These are phyloP conservation scores for Heliconius hortense DNA, from an alignment of 2,888 invertebrate species.

Conservation along the genomic window DNA sequence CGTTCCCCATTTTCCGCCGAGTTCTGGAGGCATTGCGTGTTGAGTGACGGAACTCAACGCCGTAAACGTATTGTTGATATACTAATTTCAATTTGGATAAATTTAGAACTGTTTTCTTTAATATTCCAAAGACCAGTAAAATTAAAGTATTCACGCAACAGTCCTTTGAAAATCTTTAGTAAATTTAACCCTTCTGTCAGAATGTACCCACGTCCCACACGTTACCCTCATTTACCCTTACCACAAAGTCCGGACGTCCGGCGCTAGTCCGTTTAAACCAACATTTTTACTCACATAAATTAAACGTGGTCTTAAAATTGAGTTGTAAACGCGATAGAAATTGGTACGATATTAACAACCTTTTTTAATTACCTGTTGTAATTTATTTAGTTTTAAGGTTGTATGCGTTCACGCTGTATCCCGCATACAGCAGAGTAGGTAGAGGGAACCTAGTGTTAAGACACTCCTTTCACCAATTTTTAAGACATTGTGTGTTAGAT, in stretches of 20 bases:
- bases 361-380: conserved; percentile 12
- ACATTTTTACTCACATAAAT: conserved; percentile 34
- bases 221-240: conserved; percentile 31
- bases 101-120: neutral
- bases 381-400: neutral
- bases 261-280: conserved; percentile 27
- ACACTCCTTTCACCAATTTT: too few species aligned
- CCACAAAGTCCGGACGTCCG: conserved; percentile 37
- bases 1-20: too few species aligned
- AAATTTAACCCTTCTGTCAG: conserved; percentile 19
- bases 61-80: too few species aligned
- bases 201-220: neutral
- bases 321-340: conserved; percentile 17
- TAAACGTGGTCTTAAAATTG: conserved; percentile 29
- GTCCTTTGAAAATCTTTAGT: conserved; percentile 16
- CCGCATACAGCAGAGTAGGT: neutral
- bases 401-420: neutral
- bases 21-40: too few species aligned
- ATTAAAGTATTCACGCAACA: conserved; percentile 11
- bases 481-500: too few species aligned
- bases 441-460: neutral
- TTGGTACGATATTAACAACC: neutral
- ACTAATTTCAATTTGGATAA: neutral
- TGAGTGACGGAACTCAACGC: too few species aligned
- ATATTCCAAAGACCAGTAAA: neutral